Evolutionary conservation across 2,888 invertebrate species (phyloP), one percentile per base, ranked within the genome.

Genomic region (Saturnia japonica): DNA sequence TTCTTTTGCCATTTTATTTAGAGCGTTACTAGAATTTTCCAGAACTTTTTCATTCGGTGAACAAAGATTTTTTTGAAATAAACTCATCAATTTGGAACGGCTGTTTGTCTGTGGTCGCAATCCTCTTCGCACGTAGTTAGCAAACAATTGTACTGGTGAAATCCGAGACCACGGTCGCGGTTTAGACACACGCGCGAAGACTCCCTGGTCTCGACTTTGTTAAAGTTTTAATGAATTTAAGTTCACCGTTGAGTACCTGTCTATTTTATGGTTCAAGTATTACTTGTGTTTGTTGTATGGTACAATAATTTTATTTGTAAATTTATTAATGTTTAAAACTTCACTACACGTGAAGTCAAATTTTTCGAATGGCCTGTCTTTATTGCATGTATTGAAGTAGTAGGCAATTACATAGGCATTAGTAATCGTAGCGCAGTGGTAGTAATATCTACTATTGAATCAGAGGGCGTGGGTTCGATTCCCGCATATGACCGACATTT

Each of bases 211-310:
- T 40, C 51, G 34, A 70, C 43, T 54, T 67, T 70, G 34, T 11
- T 47, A 19, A 70, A 70, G n/a, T 70, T 70, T 28, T 60, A 60
- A 60, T 28, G 57, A 60, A 60, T 60, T 28, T 60, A 28, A 60
- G 28, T 25, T 60, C 25, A 60, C 25, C 57, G 57, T 60, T 28
- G 14, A 25, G 19, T 34, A 34, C 34, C 34, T 34, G 14, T 14
- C 16, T 51, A 19, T 12, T 19, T 19, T 51, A 7, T 51, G 16
- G 16, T 51, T 51, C 6, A 34, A 6, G 34, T 34, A 34, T 34
- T 34, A 34, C 34, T 34, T 34, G 34, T 34, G 47, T 19, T 7
- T 51, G 19, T 51, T 16, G 19, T 51, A 25, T 4, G 14, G 25
- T 12, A 60, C 28, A 60, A 60, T 60, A 14, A 60, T 28, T 9